A percentile compares a stretch with the other conserved stretches of the same genome.
These are phyloP conservation scores for Pomatostomus ruficeps DNA, from an alignment of 2,113 vertebrate species.

Conservation along the genomic window DNA sequence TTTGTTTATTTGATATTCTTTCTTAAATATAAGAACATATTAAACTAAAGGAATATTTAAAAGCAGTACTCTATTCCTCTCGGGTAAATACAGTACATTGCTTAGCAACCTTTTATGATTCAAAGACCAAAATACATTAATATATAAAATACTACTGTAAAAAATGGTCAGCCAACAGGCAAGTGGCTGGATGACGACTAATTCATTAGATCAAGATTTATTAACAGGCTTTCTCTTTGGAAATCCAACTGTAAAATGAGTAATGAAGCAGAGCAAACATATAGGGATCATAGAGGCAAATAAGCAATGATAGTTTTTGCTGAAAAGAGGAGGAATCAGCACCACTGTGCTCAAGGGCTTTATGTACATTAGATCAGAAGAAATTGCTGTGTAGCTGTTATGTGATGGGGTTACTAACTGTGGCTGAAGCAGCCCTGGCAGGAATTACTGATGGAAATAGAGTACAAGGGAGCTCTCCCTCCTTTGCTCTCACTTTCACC, in stretches of 20 bases:
- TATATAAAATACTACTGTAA: background rate
- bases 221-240: background rate
- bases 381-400: background rate
- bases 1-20: background rate
- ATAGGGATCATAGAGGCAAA: background rate
- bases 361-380: background rate
- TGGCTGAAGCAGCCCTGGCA: background rate
- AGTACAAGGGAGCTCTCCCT: background rate
- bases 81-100: background rate
- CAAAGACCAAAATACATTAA: background rate
- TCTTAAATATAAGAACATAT: background rate
- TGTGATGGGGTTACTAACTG: background rate
- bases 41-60: slow-evolving; percentile 5
- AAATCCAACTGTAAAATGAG: background rate
- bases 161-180: background rate
- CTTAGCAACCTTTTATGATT: background rate
- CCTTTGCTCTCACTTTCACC: background rate
- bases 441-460: background rate
- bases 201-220: slow-evolving; percentile 1
- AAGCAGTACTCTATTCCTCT: background rate
- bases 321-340: slow-evolving; percentile 7
- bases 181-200: background rate
- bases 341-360: background rate
- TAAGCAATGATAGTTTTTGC: background rate
- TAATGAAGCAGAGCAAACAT: background rate